phyloP scores from a whole-genome alignment of 23 tunicate genomes.

The Phallusia fumigata region DNA sequence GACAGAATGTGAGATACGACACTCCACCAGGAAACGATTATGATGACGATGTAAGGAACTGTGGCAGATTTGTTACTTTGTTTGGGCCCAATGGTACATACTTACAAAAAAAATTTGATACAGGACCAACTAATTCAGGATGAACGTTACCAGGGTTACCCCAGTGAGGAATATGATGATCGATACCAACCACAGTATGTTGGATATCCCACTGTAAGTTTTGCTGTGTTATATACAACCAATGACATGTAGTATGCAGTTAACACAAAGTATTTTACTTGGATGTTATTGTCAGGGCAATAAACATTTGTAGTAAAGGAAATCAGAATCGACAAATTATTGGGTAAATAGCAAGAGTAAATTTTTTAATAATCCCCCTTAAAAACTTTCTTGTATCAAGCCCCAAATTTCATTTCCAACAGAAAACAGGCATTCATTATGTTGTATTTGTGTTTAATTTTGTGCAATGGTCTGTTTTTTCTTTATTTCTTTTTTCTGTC shows the following conservation, averaged over 20 bases:
- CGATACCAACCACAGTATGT: constrained; percentile 27
- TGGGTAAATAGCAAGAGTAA: too few species aligned
- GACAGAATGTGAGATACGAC: constrained; percentile 22
- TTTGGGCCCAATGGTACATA: neutral
- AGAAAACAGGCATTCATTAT: too few species aligned
- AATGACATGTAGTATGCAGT: too few species aligned
- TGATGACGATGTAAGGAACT: constrained; percentile 2
- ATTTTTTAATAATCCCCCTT: too few species aligned
- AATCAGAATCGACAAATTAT: too few species aligned
- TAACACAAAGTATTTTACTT: too few species aligned
- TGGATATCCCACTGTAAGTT: constrained; percentile 11
- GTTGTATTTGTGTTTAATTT: too few species aligned
- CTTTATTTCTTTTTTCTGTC: too few species aligned
- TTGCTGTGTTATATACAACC: too few species aligned
- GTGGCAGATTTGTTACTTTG: neutral
- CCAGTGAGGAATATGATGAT: constrained; percentile 2
- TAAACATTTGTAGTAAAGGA: too few species aligned
- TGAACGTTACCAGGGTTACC: neutral
- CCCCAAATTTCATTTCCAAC: neutral
- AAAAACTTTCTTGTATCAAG: neutral
- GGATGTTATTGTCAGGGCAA: too few species aligned
- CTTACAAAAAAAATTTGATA: neutral
- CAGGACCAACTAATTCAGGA: neutral
- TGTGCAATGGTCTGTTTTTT: too few species aligned
- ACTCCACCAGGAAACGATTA: constrained; percentile 26